These are phyloP conservation scores for Nasonia longicornis DNA, from an alignment of 1,140 invertebrate genomes.

Conservation along the genomic window DNA sequence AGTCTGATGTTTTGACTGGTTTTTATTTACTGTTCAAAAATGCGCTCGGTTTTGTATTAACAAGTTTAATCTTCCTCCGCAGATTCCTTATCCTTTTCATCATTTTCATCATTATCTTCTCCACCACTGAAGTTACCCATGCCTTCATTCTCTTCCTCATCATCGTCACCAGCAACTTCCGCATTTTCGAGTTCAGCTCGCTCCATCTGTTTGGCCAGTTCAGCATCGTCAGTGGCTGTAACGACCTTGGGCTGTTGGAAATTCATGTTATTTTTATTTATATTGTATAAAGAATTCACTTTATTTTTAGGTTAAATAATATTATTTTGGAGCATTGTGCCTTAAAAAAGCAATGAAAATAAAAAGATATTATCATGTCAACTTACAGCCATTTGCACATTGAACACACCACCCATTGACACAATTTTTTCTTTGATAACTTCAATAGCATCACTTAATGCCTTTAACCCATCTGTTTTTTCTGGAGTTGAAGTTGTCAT, in stretches of 20 bases:
- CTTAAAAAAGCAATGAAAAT: slow-evolving; percentile 2
- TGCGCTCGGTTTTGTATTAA: slow-evolving; percentile 6
- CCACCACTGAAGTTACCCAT: slow-evolving; percentile 68
- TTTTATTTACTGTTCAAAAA: slow-evolving; percentile 24
- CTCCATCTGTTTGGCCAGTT: slow-evolving; percentile 93
- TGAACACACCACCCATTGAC: slow-evolving; percentile 90
- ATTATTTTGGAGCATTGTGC: slow-evolving; percentile 1
- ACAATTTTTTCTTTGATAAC: slow-evolving; percentile 89
- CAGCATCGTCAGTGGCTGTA: slow-evolving; percentile 96
- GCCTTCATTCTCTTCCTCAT: slow-evolving; percentile 83
- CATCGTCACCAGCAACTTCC: slow-evolving; percentile 92
- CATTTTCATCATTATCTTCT: slow-evolving; percentile 63
- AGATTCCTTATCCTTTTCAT: slow-evolving; percentile 54
- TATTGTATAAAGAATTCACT: not conserved
- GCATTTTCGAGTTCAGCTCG: slow-evolving; percentile 92
- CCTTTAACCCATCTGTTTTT: slow-evolving; percentile 91
- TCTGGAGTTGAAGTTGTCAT: slow-evolving; percentile 99
- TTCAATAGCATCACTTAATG: slow-evolving; percentile 89
- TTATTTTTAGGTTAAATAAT: not conserved
- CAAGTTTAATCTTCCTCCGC: slow-evolving; percentile 57
- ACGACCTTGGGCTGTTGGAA: slow-evolving; percentile 93
- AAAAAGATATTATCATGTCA: not conserved
- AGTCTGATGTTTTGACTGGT: slow-evolving; percentile 32
- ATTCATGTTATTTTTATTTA: slow-evolving; percentile 10
- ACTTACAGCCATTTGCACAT: slow-evolving; percentile 93